A percentile compares a stretch with the other conserved stretches of the same genome.
Conservation (phyloP, 1,140 invertebrate genomes). For the Vanessa tameamea region DNA sequence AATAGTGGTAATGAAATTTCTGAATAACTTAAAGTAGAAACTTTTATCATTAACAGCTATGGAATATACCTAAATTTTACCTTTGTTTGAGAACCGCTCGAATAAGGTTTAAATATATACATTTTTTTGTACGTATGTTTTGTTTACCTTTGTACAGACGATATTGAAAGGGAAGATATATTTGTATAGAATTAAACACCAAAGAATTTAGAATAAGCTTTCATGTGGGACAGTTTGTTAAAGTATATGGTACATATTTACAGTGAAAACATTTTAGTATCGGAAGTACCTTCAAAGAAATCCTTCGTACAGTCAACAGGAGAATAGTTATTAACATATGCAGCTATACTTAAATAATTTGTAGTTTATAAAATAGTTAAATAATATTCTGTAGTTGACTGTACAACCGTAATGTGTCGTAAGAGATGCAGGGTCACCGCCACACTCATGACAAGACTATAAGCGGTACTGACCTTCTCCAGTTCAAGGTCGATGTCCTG, state of each 20-base stretch:
- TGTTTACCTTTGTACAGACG: not conserved
- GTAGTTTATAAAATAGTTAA: not conserved
- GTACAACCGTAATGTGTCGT: not conserved
- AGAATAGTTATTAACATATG: not conserved
- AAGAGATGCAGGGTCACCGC: constrained; percentile 11
- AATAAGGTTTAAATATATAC: no score
- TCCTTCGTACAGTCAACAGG: constrained; percentile 9
- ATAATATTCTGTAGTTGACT: constrained; percentile 11
- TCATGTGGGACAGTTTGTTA: constrained; percentile 6
- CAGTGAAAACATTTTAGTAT: constrained; percentile 11
- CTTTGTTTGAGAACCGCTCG: no score
- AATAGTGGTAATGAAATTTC: no score
- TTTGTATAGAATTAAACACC: not conserved
- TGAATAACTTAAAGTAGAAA: no score
- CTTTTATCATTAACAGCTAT: no score
- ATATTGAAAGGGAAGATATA: not conserved
- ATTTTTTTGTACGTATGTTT: no score
- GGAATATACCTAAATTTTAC: no score
- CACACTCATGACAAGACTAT: constrained; percentile 12
- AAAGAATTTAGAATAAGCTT: not conserved
- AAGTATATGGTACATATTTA: constrained; percentile 2
- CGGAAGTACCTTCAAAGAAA: constrained; percentile 6
- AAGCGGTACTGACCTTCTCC: constrained; percentile 73
- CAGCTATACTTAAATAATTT: not conserved
- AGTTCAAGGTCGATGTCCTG: constrained; percentile 78